These are phyloP conservation scores for Spinibarbus caldwelli DNA, from an alignment of 2,797 vertebrate genomes.

Conservation along the genomic window DNA sequence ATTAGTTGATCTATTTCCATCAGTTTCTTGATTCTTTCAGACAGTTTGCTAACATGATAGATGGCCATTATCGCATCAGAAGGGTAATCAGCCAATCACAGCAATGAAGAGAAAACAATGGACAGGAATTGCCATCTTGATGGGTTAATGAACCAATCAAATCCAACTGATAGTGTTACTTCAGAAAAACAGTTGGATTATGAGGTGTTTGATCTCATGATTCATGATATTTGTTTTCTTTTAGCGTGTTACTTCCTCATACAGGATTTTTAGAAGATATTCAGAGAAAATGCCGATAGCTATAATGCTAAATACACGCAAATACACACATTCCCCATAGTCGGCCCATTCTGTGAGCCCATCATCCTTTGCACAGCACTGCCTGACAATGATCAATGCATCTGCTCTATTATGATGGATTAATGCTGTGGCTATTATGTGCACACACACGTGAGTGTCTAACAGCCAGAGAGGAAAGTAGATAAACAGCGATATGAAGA, in stretches of 20 bases:
- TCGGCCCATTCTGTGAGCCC: conserved; percentile 33
- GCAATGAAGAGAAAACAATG: background rate
- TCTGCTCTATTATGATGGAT: conserved; percentile 63
- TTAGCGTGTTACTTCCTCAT: background rate
- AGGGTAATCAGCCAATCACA: conserved; percentile 8
- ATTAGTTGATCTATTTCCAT: background rate
- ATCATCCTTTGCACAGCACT: conserved; percentile 52
- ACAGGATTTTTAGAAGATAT: background rate
- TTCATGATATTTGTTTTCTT: background rate
- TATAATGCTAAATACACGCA: conserved; percentile 18
- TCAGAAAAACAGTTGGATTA: background rate
- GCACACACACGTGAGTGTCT: background rate
- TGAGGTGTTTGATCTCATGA: background rate
- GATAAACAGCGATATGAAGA: background rate
- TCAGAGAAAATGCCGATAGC: background rate
- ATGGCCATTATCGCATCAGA: background rate
- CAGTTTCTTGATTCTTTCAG: background rate
- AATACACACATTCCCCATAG: background rate
- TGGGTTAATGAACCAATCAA: background rate
- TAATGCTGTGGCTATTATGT: conserved; percentile 57
- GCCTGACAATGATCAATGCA: conserved; percentile 65
- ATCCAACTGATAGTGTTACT: background rate
- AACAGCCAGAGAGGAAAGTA: conserved; percentile 11
- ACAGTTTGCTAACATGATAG: background rate
- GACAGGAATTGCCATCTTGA: background rate